Evolutionary conservation across 2,113 vertebrate species (phyloP), one percentile per base, ranked within the genome.

Genomic region (Falcunculus frontatus): DNA sequence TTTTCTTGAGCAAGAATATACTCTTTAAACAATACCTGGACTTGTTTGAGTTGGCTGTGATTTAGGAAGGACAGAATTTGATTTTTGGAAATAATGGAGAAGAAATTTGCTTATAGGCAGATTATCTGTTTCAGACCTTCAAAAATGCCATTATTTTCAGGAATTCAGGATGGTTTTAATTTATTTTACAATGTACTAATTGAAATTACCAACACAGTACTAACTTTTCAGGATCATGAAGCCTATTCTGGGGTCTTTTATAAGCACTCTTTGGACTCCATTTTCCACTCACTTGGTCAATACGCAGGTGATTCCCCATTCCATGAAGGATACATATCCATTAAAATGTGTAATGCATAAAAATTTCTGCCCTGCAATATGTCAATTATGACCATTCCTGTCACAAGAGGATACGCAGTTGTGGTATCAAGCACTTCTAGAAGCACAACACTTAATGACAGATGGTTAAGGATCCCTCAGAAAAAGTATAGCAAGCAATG

Each of bases 381-480:
- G 19, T 41, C n/a, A 60, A 9, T n/a, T 64, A 68, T 46, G 35
- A 67, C 21, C 17, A 44, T 25, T 77, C 11, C 29, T 75, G 41
- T 56, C 55, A 77, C 29, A 52, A 60, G 13, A 69, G 21, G 27
- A 52, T 44, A 42, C 16, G 53, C 29, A 81, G 3, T 6, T 87
- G 17, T 49, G 14, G 9, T 57, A 69, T 50, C 46, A 55, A 84
- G 59, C 18, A 32, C 27, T 84, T 72, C 73, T 35, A 41, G 22
- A 25, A 0, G 1, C 4, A 2, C 42, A 33, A 56, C 12, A 33
- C 16, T 52, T 73, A 47, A 68, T 27, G 53, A 25, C 35, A 19
- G 50, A 39, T 2, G 5, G 13, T 13, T 60, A 68, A 52, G 32
- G 32, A 84, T 49, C 49, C 63, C 49, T 60, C 49, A 87, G n/a